phyloP scores from a whole-genome alignment of 2,113 vertebrate species.

The Okapia johnstoni region DNA sequence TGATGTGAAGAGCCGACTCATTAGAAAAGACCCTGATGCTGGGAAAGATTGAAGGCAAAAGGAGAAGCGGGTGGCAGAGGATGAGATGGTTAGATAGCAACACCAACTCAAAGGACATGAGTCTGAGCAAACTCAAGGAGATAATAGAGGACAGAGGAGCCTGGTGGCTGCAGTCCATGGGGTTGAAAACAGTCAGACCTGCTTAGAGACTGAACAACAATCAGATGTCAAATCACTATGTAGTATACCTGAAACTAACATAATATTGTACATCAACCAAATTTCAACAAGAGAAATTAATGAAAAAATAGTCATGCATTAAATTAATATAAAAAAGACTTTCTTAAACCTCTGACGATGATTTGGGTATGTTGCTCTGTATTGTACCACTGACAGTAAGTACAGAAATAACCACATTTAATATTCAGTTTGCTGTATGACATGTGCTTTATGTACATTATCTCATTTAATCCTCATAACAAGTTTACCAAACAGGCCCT shows the following conservation, averaged over 20 bases:
- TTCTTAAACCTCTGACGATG: constrained; percentile 2
- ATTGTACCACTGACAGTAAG: background rate
- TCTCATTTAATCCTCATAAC: background rate
- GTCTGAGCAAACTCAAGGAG: background rate
- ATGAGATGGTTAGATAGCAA: background rate
- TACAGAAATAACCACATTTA: background rate
- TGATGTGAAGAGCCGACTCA: background rate
- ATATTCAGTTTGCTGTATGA: background rate
- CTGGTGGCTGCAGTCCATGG: background rate
- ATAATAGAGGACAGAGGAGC: background rate
- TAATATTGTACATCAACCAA: background rate
- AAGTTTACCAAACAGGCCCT: background rate
- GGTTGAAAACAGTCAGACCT: background rate
- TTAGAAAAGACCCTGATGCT: background rate
- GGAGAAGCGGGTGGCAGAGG: background rate
- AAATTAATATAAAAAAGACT: background rate
- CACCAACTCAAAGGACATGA: background rate
- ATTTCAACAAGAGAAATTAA: background rate
- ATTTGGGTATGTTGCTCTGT: background rate
- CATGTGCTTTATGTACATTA: background rate
- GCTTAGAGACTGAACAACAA: background rate
- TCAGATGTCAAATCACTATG: background rate
- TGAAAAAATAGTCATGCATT: background rate
- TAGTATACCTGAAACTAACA: background rate
- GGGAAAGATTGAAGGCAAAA: background rate